A percentile compares a stretch with the other conserved stretches of the same genome.
Conservation (phyloP, 2,888 invertebrate species). For the Cataglyphis rosenhaueri region DNA sequence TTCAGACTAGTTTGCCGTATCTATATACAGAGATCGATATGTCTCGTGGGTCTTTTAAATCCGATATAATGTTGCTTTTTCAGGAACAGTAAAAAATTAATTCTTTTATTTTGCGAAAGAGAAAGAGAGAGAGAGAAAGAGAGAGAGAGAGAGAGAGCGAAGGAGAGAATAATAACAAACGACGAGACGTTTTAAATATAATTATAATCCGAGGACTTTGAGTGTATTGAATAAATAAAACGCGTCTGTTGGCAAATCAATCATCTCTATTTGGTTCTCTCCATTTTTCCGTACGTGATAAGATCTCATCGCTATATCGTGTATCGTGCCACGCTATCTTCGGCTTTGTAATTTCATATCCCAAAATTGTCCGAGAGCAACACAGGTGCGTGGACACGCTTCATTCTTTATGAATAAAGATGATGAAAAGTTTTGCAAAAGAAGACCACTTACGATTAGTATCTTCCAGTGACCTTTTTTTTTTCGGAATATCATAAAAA, state of each 20-base stretch:
- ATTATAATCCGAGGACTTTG: constrained; percentile 59
- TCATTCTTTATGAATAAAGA: constrained; percentile 70
- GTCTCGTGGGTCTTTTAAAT: constrained; percentile 40
- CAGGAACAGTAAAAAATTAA: constrained; percentile 66
- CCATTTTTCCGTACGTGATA: constrained; percentile 40
- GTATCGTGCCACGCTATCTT: constrained; percentile 19
- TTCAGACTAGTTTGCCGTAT: constrained; percentile 3
- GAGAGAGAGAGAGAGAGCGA: not conserved
- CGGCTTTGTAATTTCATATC: constrained; percentile 71
- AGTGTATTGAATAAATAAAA: constrained; percentile 74
- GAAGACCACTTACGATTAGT: constrained; percentile 20
- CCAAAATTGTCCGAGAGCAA: constrained; percentile 69
- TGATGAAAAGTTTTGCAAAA: constrained; percentile 41
- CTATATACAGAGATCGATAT: constrained; percentile 33
- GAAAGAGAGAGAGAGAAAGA: not conserved
- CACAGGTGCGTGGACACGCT: constrained; percentile 58
- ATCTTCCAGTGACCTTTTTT: not conserved
- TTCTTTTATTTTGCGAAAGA: constrained; percentile 32
- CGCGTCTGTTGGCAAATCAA: constrained; percentile 78
- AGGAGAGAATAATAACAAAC: not conserved
- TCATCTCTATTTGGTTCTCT: constrained; percentile 73
- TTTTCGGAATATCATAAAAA: constrained; percentile 28
- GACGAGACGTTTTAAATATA: constrained; percentile 69
- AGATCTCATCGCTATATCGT: constrained; percentile 32
- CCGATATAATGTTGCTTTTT: constrained; percentile 52